Conservation (phyloP, 2,888 invertebrate species). For the Melieria picta region DNA sequence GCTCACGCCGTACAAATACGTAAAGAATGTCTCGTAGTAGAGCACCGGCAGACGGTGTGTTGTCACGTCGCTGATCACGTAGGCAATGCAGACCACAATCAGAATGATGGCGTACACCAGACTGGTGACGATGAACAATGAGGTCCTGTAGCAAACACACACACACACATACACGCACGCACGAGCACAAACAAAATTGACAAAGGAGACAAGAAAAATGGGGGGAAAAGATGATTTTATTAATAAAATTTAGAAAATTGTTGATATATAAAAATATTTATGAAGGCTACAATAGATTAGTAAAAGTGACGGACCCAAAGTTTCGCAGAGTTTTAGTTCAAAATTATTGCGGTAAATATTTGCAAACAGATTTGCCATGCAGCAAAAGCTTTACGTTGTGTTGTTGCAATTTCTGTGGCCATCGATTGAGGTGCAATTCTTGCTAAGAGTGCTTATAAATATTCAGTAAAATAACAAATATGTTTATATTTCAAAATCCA, state of each 20-base stretch:
- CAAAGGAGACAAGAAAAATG: not conserved
- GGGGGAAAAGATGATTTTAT: conserved; percentile 3
- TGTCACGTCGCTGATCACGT: conserved; percentile 94
- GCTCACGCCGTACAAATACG: conserved; percentile 92
- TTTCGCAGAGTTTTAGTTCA: too few species aligned
- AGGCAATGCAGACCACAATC: conserved; percentile 92
- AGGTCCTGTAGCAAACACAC: conserved; percentile 73
- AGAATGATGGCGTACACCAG: conserved; percentile 95
- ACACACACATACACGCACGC: not conserved
- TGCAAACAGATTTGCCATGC: too few species aligned
- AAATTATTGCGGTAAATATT: too few species aligned
- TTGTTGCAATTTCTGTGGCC: too few species aligned
- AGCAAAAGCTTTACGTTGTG: too few species aligned
- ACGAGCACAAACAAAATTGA: not conserved
- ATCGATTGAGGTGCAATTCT: too few species aligned
- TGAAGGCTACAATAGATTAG: not conserved
- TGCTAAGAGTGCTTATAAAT: too few species aligned
- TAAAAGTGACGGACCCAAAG: too few species aligned
- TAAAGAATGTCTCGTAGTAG: conserved; percentile 96
- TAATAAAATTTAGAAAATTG: conserved; percentile 1
- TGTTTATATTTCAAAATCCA: too few species aligned
- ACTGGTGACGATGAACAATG: conserved; percentile 94
- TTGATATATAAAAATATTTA: conserved; percentile 29
- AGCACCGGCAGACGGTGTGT: conserved; percentile 90
- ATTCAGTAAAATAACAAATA: too few species aligned